phyloP scores from a whole-genome alignment of 2,888 invertebrate genomes.

The Lydus trimaculatus region DNA sequence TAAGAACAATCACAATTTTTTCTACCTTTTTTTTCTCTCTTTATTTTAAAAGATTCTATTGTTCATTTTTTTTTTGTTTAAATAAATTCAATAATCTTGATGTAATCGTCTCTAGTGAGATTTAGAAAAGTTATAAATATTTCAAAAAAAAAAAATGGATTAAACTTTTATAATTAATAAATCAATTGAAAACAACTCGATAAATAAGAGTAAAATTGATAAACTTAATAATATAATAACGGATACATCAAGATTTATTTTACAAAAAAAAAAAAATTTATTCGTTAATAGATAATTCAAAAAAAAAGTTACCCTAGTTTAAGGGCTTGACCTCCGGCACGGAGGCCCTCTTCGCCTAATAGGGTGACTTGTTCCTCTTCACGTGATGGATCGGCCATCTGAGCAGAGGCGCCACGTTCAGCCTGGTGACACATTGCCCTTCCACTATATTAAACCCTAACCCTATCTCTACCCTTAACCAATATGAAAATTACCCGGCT shows the following conservation, averaged over 20 bases:
- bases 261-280: background rate
- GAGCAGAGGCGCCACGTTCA: constrained; percentile 70
- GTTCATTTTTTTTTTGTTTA: constrained; percentile 5
- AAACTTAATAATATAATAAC: background rate
- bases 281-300: background rate
- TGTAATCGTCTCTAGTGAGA: background rate
- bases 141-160: too few relatives aligned
- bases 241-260: constrained; percentile 21
- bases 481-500: constrained; percentile 13
- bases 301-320: constrained; percentile 90
- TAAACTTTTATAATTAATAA: too few relatives aligned
- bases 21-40: constrained; percentile 23
- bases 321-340: constrained; percentile 95
- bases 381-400: constrained; percentile 97
- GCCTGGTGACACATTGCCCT: constrained; percentile 73
- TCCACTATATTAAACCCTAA: constrained; percentile 32
- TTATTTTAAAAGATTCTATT: constrained; percentile 18
- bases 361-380: constrained; percentile 97
- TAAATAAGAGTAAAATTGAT: background rate
- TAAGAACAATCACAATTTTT: constrained; percentile 68
- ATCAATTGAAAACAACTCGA: too few relatives aligned
- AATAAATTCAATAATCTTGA: constrained; percentile 7
- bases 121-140: background rate
- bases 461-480: constrained; percentile 32
- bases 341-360: constrained; percentile 94